These are phyloP conservation scores for Maniola hyperantus DNA, from an alignment of 2,888 invertebrate genomes.

Conservation along the genomic window DNA sequence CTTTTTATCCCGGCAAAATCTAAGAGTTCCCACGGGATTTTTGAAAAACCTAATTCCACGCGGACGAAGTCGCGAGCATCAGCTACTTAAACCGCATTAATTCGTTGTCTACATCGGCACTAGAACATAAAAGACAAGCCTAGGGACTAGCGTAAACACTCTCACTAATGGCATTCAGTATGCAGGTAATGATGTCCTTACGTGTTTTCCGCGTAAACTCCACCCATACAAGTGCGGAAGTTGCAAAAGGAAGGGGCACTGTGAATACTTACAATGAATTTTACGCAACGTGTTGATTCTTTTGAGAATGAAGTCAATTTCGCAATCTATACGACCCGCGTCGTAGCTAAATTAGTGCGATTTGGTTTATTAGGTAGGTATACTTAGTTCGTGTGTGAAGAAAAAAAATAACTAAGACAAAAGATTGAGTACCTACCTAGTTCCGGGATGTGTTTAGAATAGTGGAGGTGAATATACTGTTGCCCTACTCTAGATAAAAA, in stretches of 20 bases:
- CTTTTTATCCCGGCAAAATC: too few relatives aligned
- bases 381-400: slow-evolving; percentile 7
- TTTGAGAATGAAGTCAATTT: slow-evolving; percentile 30
- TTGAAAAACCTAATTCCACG: too few relatives aligned
- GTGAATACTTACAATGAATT: slow-evolving; percentile 41
- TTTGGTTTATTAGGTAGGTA: background rate
- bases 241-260: slow-evolving; percentile 39
- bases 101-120: too few relatives aligned
- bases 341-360: background rate
- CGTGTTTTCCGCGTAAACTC: slow-evolving; percentile 51
- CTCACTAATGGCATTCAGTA: slow-evolving; percentile 40
- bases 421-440: background rate
- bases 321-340: slow-evolving; percentile 12
- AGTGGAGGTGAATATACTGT: slow-evolving; percentile 5
- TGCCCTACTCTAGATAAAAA: slow-evolving; percentile 2
- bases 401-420: background rate
- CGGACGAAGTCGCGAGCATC: too few relatives aligned
- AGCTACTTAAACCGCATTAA: too few relatives aligned
- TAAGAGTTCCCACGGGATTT: too few relatives aligned
- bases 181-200: slow-evolving; percentile 48
- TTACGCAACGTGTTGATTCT: slow-evolving; percentile 37
- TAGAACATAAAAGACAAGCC: slow-evolving; percentile 10
- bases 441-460: slow-evolving; percentile 7
- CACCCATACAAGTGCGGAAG: slow-evolving; percentile 39
- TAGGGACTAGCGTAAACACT: slow-evolving; percentile 32